phyloP scores from a whole-genome alignment of 2,113 vertebrate species.

The Callopanchax toddi region DNA sequence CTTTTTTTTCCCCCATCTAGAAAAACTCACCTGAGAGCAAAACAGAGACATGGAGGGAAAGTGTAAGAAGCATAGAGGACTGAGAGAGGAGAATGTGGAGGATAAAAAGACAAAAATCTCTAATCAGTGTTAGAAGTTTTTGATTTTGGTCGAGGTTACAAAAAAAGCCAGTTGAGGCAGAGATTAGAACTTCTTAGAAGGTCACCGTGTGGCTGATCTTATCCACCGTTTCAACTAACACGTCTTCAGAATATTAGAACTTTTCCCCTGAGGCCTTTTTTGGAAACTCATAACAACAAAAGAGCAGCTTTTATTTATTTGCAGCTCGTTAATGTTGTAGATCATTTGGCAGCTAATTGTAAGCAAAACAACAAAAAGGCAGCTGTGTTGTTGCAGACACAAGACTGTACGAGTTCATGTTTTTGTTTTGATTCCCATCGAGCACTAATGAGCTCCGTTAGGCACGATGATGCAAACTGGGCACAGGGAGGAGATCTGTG shows the following conservation, averaged over 20 bases:
- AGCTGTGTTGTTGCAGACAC: not conserved
- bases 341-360: constrained; percentile 34
- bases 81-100: not conserved
- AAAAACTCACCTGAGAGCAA: constrained; percentile 37
- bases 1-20: constrained; percentile 18
- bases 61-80: constrained; percentile 5
- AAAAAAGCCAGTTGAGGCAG: not conserved
- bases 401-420: not conserved
- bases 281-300: not conserved
- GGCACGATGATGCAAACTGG: constrained; percentile 30
- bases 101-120: not conserved
- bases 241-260: constrained; percentile 9
- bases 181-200: not conserved
- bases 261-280: not conserved
- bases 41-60: not conserved
- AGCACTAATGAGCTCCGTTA: constrained; percentile 39
- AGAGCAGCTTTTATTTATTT: constrained; percentile 9
- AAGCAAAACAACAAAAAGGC: constrained; percentile 5
- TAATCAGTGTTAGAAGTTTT: no score
- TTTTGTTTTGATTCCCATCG: constrained; percentile 15
- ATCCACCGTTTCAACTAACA: not conserved
- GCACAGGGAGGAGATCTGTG: constrained; percentile 10
- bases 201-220: no score
- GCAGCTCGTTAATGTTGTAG: no score
- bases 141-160: not conserved